Percentiles rank a stretch among this genome's conserved stretches.
Conservation (phyloP, 2,113 vertebrate species). For the Neogobius melanostomus region DNA sequence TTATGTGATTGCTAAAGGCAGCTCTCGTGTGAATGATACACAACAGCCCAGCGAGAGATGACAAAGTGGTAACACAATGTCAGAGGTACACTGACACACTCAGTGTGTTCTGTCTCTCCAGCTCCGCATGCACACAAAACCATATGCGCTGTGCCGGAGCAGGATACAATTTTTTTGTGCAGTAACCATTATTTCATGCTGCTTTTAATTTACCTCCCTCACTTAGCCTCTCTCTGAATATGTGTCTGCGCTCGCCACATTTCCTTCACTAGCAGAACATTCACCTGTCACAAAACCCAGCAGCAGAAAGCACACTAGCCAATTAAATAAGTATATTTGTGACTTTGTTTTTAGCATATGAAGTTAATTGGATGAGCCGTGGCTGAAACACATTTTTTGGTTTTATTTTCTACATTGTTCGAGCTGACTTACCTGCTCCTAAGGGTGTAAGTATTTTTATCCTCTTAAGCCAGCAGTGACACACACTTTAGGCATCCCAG, state of each 20-base stretch:
- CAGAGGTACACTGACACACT: conserved; percentile 29
- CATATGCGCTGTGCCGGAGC: conserved; percentile 55
- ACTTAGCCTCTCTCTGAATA: conserved; percentile 13
- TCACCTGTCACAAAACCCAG: conserved; percentile 52
- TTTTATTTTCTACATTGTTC: neutral
- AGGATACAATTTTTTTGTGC: conserved; percentile 67
- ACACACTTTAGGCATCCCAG: no score
- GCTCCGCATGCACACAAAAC: conserved; percentile 48
- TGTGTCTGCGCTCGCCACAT: conserved; percentile 31
- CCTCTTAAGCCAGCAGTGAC: conserved; percentile 28
- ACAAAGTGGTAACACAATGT: conserved; percentile 36
- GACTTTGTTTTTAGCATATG: neutral
- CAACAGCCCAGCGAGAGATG: conserved; percentile 11
- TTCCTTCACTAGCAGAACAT: conserved; percentile 56
- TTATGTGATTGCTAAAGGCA: conserved; percentile 22
- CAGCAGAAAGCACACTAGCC: conserved; percentile 36
- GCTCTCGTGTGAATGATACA: conserved; percentile 24
- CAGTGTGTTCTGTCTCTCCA: conserved; percentile 3
- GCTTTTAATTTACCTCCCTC: conserved; percentile 57
- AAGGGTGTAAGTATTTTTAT: neutral
- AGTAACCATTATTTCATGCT: conserved; percentile 70
- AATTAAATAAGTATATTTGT: conserved; percentile 7
- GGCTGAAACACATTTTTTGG: neutral
- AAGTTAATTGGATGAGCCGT: neutral
- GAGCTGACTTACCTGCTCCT: neutral